A percentile compares a stretch with the other conserved stretches of the same genome.
Conservation (phyloP, 2,797 vertebrate species). For the Amblyopsis hoosieri region DNA sequence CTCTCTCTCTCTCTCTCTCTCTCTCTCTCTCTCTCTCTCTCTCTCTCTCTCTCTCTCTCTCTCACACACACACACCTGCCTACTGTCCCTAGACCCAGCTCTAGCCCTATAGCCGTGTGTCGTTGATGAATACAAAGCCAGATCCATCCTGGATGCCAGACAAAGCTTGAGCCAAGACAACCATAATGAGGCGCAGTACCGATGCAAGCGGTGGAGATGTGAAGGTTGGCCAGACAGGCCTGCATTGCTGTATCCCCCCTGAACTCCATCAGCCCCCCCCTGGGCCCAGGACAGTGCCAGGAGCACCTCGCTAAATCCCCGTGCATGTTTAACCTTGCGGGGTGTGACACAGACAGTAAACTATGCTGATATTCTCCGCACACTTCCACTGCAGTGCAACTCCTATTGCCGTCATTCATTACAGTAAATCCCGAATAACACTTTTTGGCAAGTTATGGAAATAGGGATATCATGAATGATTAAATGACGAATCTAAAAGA, state of each 20-base stretch:
- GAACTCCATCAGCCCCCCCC: constrained; percentile 26
- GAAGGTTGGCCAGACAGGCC: constrained; percentile 45
- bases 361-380: constrained; percentile 6
- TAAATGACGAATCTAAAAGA: constrained; percentile 26
- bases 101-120: constrained; percentile 20
- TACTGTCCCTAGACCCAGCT: no score
- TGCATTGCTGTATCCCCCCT: constrained; percentile 36
- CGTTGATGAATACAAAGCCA: constrained; percentile 67
- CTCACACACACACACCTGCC: no score
- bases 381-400: neutral
- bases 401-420: no score
- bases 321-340: constrained; percentile 18
- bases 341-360: constrained; percentile 14
- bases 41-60: no score
- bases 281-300: constrained; percentile 4
- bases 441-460: constrained; percentile 34
- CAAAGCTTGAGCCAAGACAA: constrained; percentile 40
- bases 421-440: no score
- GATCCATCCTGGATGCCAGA: constrained; percentile 59
- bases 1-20: no score
- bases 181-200: constrained; percentile 54
- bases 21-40: no score
- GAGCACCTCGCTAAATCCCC: constrained; percentile 11
- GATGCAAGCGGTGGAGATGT: constrained; percentile 49
- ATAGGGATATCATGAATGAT: constrained; percentile 29